Percentiles rank a stretch among this genome's conserved stretches.
Conservation (phyloP, 2,888 invertebrate genomes). For the Brachynemurus nebulosus region DNA sequence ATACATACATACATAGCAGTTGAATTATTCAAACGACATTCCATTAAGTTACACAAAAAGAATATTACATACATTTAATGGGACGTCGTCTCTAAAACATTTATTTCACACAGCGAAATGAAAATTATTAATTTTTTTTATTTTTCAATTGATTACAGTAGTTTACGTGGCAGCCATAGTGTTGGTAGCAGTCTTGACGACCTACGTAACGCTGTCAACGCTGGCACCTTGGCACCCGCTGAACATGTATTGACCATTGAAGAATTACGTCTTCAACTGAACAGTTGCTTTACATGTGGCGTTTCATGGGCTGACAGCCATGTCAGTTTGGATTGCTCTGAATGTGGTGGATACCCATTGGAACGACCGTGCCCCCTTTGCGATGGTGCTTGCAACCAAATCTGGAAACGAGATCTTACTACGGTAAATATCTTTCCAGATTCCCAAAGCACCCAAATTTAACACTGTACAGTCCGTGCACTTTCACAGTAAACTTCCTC, state of each 20-base stretch:
- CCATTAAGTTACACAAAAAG: too few relatives aligned
- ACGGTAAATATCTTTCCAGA: slow-evolving; percentile 39
- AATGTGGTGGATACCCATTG: slow-evolving; percentile 67
- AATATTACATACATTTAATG: too few relatives aligned
- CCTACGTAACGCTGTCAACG: slow-evolving; percentile 23
- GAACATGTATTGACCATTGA: slow-evolving; percentile 52
- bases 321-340: slow-evolving; percentile 60
- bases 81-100: too few relatives aligned
- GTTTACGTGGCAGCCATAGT: slow-evolving; percentile 8
- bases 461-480: too few relatives aligned
- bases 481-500: too few relatives aligned
- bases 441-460: neutral
- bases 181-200: slow-evolving; percentile 31
- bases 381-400: slow-evolving; percentile 54
- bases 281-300: slow-evolving; percentile 65
- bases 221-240: slow-evolving; percentile 17
- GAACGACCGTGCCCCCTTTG: slow-evolving; percentile 62
- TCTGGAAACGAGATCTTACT: slow-evolving; percentile 64
- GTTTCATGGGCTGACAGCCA: slow-evolving; percentile 69
- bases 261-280: slow-evolving; percentile 52
- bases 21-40: too few relatives aligned
- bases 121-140: too few relatives aligned
- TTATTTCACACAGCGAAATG: too few relatives aligned
- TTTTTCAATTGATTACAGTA: too few relatives aligned
- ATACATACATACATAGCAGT: too few relatives aligned